A percentile compares a stretch with the other conserved stretches of the same genome.
Evolutionary conservation across 1,140 invertebrate species (phyloP).

Genomic region (Wasmannia auropunctata): DNA sequence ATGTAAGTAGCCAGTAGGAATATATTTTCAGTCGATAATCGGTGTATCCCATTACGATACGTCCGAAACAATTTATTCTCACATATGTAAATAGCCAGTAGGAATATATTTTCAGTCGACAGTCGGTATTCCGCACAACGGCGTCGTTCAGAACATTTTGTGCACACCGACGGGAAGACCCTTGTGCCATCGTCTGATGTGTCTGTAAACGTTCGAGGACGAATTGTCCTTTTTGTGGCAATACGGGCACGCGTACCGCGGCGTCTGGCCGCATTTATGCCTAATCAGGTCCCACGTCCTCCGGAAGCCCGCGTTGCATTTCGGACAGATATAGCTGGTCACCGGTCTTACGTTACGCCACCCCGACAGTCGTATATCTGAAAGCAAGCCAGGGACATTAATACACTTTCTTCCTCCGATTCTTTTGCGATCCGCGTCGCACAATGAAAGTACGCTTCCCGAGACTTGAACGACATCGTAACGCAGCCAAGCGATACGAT

Average conservation of each 20-base stretch:
- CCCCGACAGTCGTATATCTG: constrained; percentile 62
- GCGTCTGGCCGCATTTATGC: constrained; percentile 80
- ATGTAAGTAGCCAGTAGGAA: not conserved
- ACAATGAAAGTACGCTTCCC: not conserved
- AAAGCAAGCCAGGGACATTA: constrained; percentile 69
- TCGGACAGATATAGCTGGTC: constrained; percentile 73
- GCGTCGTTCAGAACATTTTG: constrained; percentile 70
- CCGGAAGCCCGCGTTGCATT: constrained; percentile 75
- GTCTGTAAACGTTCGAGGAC: constrained; percentile 79
- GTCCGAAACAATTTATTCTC: constrained; percentile 73
- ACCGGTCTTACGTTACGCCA: constrained; percentile 63
- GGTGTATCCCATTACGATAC: not conserved
- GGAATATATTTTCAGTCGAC: not conserved
- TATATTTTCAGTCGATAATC: not conserved
- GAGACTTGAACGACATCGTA: constrained; percentile 14
- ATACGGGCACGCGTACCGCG: constrained; percentile 81
- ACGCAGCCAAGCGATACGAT: constrained; percentile 30
- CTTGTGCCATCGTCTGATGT: constrained; percentile 83
- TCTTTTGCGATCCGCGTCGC: not conserved
- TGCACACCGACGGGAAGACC: constrained; percentile 69
- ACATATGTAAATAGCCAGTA: not conserved
- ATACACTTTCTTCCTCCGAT: not conserved
- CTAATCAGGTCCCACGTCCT: constrained; percentile 83
- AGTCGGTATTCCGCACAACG: not conserved
- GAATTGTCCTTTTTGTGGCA: constrained; percentile 81